Evolutionary conservation across 2,888 invertebrate species (phyloP).

Genomic region (Sisyra terminalis): DNA sequence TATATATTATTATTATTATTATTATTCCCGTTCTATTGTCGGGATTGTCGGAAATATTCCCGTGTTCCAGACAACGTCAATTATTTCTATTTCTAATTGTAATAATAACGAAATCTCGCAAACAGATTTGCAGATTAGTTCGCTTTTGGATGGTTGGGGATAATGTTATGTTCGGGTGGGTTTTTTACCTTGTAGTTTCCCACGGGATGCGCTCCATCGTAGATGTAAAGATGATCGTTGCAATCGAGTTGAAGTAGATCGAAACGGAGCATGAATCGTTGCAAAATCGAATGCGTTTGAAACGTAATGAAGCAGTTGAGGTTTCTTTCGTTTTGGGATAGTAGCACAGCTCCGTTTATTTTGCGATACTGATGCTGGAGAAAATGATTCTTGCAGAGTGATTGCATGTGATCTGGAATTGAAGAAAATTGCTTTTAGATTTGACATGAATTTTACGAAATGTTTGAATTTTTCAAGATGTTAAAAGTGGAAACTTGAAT

Average conservation of each 20-base stretch:
- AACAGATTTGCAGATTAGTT: too few species aligned
- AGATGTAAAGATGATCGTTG: slow-evolving; percentile 84
- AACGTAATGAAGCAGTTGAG: slow-evolving; percentile 86
- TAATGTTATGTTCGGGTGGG: too few species aligned
- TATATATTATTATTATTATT: too few species aligned
- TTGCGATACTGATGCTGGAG: slow-evolving; percentile 78
- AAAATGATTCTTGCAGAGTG: slow-evolving; percentile 79
- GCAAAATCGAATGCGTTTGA: slow-evolving; percentile 86
- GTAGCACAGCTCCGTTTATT: slow-evolving; percentile 79
- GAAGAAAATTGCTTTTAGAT: slow-evolving; percentile 12
- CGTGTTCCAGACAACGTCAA: too few species aligned
- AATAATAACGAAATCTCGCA: too few species aligned
- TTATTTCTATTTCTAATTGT: too few species aligned
- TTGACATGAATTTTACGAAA: too few species aligned
- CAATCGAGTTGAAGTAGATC: slow-evolving; percentile 84
- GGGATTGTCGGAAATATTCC: too few species aligned
- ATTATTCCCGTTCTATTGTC: too few species aligned
- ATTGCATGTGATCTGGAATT: slow-evolving; percentile 72
- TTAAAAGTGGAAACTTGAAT: too few species aligned
- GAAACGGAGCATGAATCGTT: slow-evolving; percentile 87
- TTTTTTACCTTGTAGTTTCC: slow-evolving; percentile 62
- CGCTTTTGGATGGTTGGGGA: too few species aligned
- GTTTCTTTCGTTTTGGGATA: slow-evolving; percentile 80
- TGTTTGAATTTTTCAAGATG: too few species aligned
- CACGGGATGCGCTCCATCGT: slow-evolving; percentile 83